phyloP scores from a whole-genome alignment of 2,797 vertebrate genomes.

The Mus spretus region DNA sequence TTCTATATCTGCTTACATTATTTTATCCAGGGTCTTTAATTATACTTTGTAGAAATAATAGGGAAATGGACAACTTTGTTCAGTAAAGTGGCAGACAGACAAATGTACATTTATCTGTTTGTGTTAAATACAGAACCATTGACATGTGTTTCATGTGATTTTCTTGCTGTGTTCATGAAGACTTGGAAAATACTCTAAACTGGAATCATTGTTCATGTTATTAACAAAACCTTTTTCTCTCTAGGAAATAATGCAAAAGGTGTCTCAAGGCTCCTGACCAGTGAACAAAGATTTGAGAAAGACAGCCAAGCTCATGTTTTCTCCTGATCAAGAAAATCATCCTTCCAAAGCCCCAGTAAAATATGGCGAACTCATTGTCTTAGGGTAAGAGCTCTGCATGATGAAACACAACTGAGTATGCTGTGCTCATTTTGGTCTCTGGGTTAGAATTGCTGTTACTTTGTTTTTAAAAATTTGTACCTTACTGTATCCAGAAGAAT shows the following conservation, averaged over 20 bases:
- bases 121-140: slow-evolving; percentile 30
- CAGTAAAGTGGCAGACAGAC: slow-evolving; percentile 21
- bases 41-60: slow-evolving; percentile 60
- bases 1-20: neutral
- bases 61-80: slow-evolving; percentile 37
- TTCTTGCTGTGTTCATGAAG: slow-evolving; percentile 29
- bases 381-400: slow-evolving; percentile 93
- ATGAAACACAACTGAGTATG: slow-evolving; percentile 50
- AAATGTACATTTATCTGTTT: slow-evolving; percentile 55
- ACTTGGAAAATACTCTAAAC: slow-evolving; percentile 63
- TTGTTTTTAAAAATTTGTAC: slow-evolving; percentile 51
- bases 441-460: neutral
- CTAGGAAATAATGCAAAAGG: slow-evolving; percentile 92
- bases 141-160: slow-evolving; percentile 29
- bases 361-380: slow-evolving; percentile 99
- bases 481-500: slow-evolving; percentile 49
- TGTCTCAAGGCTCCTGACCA: slow-evolving; percentile 90
- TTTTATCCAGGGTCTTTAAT: slow-evolving; percentile 40
- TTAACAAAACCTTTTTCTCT: slow-evolving; percentile 80
- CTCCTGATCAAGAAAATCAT: slow-evolving; percentile 99
- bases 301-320: slow-evolving; percentile 96
- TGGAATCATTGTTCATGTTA: slow-evolving; percentile 69
- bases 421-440: slow-evolving; percentile 49
- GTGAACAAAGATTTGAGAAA: slow-evolving; percentile 89
- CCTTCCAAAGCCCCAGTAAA: slow-evolving; percentile 99